Conservation (phyloP, 2,797 vertebrate species). For the Melanotaenia pygmaea region DNA sequence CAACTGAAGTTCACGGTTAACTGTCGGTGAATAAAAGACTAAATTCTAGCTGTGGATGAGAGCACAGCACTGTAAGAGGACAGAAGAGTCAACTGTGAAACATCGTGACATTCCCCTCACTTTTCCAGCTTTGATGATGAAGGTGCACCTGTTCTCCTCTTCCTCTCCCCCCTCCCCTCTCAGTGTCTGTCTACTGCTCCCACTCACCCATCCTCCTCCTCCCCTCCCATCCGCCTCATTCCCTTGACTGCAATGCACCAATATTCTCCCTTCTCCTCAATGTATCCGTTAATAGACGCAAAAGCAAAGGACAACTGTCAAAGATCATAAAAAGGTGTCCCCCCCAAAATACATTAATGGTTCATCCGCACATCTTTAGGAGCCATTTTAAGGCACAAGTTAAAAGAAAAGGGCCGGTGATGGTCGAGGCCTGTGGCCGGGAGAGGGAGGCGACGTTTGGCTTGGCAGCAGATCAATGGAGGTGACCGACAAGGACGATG, state of each 20-base stretch:
- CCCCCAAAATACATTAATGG: accelerated
- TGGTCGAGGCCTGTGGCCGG: conserved; percentile 49
- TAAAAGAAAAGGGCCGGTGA: conserved; percentile 19
- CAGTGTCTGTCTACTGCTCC: conserved; percentile 6
- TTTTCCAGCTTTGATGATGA: conserved; percentile 36
- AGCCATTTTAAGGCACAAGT: conserved; percentile 5
- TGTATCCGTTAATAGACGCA: background rate
- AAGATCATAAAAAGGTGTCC: background rate
- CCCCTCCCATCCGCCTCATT: conserved; percentile 51
- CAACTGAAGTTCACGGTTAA: no score
- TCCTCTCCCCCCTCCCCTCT: background rate
- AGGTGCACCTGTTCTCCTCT: conserved; percentile 60
- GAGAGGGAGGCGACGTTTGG: conserved; percentile 14
- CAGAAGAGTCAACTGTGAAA: conserved; percentile 34
- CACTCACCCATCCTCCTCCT: background rate
- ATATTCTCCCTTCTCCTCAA: conserved; percentile 40
- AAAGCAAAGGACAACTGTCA: background rate
- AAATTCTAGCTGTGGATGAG: background rate
- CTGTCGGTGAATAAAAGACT: background rate
- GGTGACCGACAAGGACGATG: conserved; percentile 54
- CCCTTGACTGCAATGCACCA: conserved; percentile 84
- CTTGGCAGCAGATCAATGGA: conserved; percentile 55
- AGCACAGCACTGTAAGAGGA: conserved; percentile 1
- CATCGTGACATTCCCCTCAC: conserved; percentile 52
- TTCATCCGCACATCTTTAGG: accelerated